These are phyloP conservation scores for Diarsia brunnea DNA, from an alignment of 2,888 invertebrate genomes.

Conservation along the genomic window DNA sequence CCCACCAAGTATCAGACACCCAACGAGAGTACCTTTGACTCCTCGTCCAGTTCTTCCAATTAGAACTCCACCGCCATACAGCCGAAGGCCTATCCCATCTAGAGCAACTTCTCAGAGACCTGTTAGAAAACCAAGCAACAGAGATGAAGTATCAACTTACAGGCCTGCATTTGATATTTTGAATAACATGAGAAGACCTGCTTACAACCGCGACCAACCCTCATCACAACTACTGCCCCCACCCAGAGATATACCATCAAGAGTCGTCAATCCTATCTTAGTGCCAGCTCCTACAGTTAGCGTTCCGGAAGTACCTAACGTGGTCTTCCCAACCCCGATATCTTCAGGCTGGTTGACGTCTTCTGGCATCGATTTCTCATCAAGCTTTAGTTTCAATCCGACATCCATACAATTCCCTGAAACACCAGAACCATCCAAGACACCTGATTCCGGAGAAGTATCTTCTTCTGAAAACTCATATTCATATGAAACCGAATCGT, in stretches of 20 bases:
- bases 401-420: conserved; percentile 82
- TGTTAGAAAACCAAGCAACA: conserved; percentile 78
- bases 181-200: conserved; percentile 84
- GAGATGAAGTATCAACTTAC: conserved; percentile 86
- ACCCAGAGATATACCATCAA: conserved; percentile 78
- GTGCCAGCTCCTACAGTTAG: conserved; percentile 69
- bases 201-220: conserved; percentile 81
- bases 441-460: conserved; percentile 67
- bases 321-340: conserved; percentile 85
- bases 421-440: conserved; percentile 70
- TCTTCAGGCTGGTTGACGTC: conserved; percentile 88
- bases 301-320: conserved; percentile 72
- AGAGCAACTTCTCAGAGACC: conserved; percentile 80
- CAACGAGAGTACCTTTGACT: conserved; percentile 77
- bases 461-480: conserved; percentile 76
- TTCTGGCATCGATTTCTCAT: conserved; percentile 84
- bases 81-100: conserved; percentile 80
- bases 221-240: conserved; percentile 85
- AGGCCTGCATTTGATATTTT: conserved; percentile 83
- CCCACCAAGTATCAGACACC: conserved; percentile 76
- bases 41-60: conserved; percentile 79
- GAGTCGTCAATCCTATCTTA: conserved; percentile 71
- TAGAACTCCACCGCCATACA: conserved; percentile 82
- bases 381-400: conserved; percentile 83
- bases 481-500: conserved; percentile 79